Conservation (phyloP, 2,888 invertebrate genomes). For the Aspidiotus rigidus region DNA sequence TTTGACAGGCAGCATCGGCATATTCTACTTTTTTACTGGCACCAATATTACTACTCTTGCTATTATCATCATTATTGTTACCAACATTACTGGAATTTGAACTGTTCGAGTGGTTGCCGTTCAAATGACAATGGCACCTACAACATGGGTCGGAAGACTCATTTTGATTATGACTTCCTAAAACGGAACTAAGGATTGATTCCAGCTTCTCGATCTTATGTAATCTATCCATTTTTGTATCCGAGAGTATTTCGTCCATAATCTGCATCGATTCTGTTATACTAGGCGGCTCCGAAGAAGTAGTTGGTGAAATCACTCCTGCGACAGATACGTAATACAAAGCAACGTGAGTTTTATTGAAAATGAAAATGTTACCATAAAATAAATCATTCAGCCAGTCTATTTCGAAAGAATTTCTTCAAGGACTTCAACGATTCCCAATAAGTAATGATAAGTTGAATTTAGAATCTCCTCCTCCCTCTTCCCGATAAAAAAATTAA, state of each 20-base stretch:
- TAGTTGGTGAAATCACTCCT: slow-evolving; percentile 28
- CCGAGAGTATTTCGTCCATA: slow-evolving; percentile 73
- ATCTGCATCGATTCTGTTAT: slow-evolving; percentile 82
- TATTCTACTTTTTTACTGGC: slow-evolving; percentile 37
- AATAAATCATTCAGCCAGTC: background rate
- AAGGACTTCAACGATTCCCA: no score
- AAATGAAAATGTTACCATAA: background rate
- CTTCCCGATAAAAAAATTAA: no score
- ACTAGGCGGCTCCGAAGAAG: slow-evolving; percentile 61
- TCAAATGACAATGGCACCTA: slow-evolving; percentile 39
- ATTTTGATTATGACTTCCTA: slow-evolving; percentile 5
- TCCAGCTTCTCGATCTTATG: slow-evolving; percentile 80
- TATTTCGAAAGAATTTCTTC: no score
- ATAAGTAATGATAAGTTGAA: no score
- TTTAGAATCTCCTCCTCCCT: no score
- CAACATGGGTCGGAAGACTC: slow-evolving; percentile 17
- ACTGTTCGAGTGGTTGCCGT: slow-evolving; percentile 42
- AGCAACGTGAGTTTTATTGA: background rate
- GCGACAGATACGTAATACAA: background rate
- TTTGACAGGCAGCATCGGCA: slow-evolving; percentile 62
- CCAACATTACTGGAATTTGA: background rate
- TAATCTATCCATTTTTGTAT: slow-evolving; percentile 71
- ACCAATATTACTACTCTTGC: background rate
- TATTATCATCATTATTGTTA: background rate
- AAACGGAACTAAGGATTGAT: slow-evolving; percentile 56